These are phyloP conservation scores for Menura novaehollandiae DNA, from an alignment of 2,113 vertebrate genomes.

Conservation along the genomic window DNA sequence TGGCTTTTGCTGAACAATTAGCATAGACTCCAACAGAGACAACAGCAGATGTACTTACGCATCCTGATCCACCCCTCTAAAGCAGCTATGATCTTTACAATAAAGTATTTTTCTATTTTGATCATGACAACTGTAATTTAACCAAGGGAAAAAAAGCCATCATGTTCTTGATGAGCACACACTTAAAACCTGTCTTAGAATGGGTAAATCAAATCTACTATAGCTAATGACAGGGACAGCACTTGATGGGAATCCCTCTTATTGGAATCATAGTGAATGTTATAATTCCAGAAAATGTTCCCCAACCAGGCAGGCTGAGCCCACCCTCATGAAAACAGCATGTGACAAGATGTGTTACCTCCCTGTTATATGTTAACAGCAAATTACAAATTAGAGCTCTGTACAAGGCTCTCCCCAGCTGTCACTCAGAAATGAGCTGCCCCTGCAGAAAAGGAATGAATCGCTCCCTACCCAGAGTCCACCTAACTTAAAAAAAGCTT, in stretches of 20 bases:
- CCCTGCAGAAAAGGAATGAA: neutral
- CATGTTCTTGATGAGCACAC: neutral
- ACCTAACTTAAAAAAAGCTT: neutral
- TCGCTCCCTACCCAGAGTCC: neutral
- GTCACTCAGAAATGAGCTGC: neutral
- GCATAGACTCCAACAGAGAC: neutral
- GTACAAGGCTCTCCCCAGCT: neutral
- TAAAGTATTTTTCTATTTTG: neutral
- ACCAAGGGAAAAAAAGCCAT: neutral
- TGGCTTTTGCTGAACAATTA: neutral
- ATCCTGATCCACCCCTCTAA: neutral
- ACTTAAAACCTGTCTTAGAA: neutral
- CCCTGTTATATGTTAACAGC: neutral
- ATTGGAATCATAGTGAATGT: neutral
- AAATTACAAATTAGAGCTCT: neutral
- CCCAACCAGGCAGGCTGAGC: neutral
- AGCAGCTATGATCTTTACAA: neutral
- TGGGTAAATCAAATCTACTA: neutral
- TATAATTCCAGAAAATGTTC: neutral
- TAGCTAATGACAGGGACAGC: neutral
- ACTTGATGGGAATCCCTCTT: neutral
- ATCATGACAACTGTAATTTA: neutral
- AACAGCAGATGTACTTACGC: neutral
- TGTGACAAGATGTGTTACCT: neutral
- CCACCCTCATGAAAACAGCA: neutral